Evolutionary conservation across 2,797 vertebrate species (phyloP), one percentile per base, ranked within the genome.

Genomic region (Microtus californicus): DNA sequence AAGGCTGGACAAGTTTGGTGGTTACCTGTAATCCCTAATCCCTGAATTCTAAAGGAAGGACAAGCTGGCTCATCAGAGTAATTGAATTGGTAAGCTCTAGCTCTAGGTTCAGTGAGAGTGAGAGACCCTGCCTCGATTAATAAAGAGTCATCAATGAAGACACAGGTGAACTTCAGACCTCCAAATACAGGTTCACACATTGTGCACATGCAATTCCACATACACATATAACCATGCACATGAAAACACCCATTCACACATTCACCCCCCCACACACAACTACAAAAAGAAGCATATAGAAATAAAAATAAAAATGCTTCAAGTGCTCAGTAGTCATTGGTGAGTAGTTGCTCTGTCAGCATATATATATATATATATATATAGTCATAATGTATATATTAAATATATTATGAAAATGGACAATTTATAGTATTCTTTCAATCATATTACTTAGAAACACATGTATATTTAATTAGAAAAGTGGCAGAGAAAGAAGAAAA

Each of bases 221-320:
- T 12, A 54, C 15, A 45, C 27, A 31, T 78, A 51, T 78, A 34
- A 19, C 45, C 48, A 54, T 15, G 54, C 25, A 40, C 14, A 29
- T 40, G 10, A 25, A 87, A 87, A 56, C 4, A 54, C 3, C 1
- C 45, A 37, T 87, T 31, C 4, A 54, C 3, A 1, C 45, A 37
- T 87, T 31, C 67, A 21, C 6, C 1, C 2, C 9, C 31, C 1
- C 43, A 67, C 11, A 48, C 3, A 10, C n/a, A 87, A 85, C n/a
- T 56, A 1, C 15, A 88, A 77, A 69, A 87, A 59, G 15, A 92
- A 94, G 59, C 3, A 77, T 3, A 40, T 65, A 9, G 81, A 94
- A 93, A 67, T 81, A 95, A 89, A 94, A 93, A 67, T 81, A 95
- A 89, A 65, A 19, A 88, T 29, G 67, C 59, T 92, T 87, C 31